Conservation (phyloP, 2,113 vertebrate genomes). For the Halcyon malimbica region DNA sequence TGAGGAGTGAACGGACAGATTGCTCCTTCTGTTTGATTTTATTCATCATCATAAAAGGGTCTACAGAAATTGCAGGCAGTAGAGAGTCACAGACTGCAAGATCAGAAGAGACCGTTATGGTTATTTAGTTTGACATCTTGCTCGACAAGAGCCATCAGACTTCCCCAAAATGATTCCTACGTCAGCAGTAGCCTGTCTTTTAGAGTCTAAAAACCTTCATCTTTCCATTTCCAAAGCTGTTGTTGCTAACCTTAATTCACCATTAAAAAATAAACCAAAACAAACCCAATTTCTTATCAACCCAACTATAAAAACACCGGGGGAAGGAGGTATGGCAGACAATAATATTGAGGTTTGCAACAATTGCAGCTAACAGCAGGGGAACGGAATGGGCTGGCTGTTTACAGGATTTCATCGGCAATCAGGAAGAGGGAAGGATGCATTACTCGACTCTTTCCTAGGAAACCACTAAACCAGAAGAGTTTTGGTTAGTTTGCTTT, state of each 20-base stretch:
- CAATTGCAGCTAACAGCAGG: background rate
- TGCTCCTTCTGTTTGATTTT: background rate
- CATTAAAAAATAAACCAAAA: background rate
- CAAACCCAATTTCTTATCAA: background rate
- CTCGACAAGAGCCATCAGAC: background rate
- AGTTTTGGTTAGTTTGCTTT: background rate
- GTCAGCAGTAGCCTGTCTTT: background rate
- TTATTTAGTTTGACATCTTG: conserved; percentile 29
- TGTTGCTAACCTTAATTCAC: background rate
- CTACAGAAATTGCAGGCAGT: background rate
- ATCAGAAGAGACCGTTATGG: background rate
- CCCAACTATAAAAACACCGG: background rate
- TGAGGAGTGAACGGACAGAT: background rate
- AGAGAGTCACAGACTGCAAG: background rate
- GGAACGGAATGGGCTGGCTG: background rate
- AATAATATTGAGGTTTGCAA: background rate
- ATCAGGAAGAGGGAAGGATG: background rate
- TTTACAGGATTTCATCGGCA: background rate
- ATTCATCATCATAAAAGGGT: background rate
- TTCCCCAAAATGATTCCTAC: background rate
- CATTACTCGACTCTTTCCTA: background rate
- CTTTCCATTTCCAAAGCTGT: background rate
- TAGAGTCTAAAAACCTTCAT: background rate
- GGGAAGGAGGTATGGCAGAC: background rate
- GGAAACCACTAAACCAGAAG: background rate